Percentiles rank a stretch among this genome's conserved stretches.
These are phyloP conservation scores for Pterophyllum scalare DNA, from an alignment of 2,113 vertebrate species.

Conservation along the genomic window DNA sequence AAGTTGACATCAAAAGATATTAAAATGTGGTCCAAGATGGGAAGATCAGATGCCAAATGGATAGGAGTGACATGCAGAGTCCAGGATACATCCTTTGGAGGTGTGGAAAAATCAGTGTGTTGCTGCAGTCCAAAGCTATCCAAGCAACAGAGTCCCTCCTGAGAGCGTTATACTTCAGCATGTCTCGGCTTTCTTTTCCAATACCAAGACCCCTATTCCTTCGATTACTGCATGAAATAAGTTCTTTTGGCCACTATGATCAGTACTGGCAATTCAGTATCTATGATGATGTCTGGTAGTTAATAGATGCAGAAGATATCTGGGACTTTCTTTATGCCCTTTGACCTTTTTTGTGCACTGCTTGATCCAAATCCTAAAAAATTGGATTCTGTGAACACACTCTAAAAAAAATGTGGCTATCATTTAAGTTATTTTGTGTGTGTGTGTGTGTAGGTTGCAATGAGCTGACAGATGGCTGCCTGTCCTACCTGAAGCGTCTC, in stretches of 20 bases:
- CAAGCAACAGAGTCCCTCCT: too few species aligned
- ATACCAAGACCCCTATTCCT: not conserved
- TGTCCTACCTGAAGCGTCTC: conserved; percentile 91
- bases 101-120: too few species aligned
- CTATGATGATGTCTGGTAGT: not conserved
- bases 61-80: too few species aligned
- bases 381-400: not conserved
- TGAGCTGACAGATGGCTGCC: conserved; percentile 92
- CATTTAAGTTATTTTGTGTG: not conserved
- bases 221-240: not conserved
- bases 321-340: not conserved
- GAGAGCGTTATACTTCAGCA: too few species aligned
- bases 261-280: not conserved
- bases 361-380: not conserved
- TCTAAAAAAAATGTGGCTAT: too few species aligned
- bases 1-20: too few species aligned
- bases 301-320: not conserved
- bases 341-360: too few species aligned
- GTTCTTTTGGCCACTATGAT: not conserved
- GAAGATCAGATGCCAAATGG: too few species aligned
- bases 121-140: too few species aligned
- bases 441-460: conserved; percentile 85
- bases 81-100: too few species aligned
- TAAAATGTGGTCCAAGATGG: too few species aligned
- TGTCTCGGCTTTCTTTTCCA: not conserved